These are phyloP conservation scores for Callopanchax toddi DNA, from an alignment of 2,113 vertebrate genomes.

Conservation along the genomic window DNA sequence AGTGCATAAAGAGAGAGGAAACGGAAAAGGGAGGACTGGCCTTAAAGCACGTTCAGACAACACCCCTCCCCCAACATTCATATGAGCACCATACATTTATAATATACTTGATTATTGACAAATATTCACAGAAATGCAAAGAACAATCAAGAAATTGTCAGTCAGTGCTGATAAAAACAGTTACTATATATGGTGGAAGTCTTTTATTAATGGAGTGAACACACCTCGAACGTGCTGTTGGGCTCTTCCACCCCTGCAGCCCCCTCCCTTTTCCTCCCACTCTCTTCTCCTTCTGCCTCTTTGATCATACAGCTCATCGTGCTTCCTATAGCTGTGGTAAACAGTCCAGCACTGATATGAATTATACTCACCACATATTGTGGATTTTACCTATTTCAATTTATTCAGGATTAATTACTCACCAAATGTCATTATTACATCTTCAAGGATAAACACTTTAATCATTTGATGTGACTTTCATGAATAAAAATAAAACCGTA, in stretches of 20 bases:
- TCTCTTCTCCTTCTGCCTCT: conserved; percentile 24
- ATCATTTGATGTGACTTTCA: neutral
- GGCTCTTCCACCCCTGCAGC: conserved; percentile 19
- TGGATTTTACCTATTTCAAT: conserved; percentile 33
- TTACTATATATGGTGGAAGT: conserved; percentile 8
- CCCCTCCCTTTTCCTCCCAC: conserved; percentile 11
- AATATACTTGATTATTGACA: conserved; percentile 19
- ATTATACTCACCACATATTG: conserved; percentile 16
- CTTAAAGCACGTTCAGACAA: conserved; percentile 59
- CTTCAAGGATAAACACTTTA: conserved; percentile 32
- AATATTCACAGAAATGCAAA: neutral
- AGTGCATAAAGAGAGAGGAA: conserved; percentile 45
- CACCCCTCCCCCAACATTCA: conserved; percentile 70
- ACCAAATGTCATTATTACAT: conserved; percentile 32
- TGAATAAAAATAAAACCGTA: neutral
- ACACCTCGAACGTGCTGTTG: conserved; percentile 22
- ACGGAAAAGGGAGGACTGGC: conserved; percentile 37
- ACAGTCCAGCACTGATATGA: conserved; percentile 9
- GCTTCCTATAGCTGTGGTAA: conserved; percentile 2
- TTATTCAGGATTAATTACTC: conserved; percentile 58
- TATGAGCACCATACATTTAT: conserved; percentile 18
- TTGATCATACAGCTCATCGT: conserved; percentile 10
- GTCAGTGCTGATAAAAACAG: neutral
- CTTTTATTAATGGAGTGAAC: conserved; percentile 58
- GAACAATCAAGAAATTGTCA: neutral